Evolutionary conservation across 2,888 invertebrate species (phyloP).

Genomic region (Trisateles emortualis): DNA sequence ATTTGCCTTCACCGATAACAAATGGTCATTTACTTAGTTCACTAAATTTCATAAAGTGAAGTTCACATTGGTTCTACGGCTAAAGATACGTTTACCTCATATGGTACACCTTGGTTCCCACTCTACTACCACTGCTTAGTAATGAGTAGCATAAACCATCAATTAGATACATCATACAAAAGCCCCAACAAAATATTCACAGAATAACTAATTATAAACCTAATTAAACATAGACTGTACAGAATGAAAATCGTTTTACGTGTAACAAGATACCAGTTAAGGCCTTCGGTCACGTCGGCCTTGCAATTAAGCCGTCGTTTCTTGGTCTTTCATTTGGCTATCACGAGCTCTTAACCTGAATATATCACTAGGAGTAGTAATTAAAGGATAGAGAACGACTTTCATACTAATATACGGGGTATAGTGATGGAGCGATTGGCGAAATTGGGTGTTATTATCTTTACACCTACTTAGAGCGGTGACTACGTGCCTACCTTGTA

Average conservation of each 20-base stretch:
- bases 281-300: conserved; percentile 59
- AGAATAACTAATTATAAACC: conserved; percentile 15
- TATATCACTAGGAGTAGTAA: conserved; percentile 68
- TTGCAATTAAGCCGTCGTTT: conserved; percentile 68
- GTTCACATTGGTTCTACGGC: too few relatives aligned
- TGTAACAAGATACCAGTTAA: conserved; percentile 54
- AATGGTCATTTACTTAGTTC: too few relatives aligned
- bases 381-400: conserved; percentile 56
- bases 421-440: conserved; percentile 4
- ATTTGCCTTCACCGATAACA: too few relatives aligned
- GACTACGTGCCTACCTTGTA: neutral
- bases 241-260: conserved; percentile 47
- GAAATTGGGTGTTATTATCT: neutral
- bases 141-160: neutral
- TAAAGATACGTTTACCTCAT: too few relatives aligned
- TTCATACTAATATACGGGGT: conserved; percentile 23
- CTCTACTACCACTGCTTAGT: too few relatives aligned
- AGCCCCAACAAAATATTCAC: neutral
- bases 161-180: neutral
- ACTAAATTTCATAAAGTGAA: too few relatives aligned
- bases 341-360: conserved; percentile 72
- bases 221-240: conserved; percentile 35
- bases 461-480: neutral
- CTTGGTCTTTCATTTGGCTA: conserved; percentile 74
- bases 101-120: too few relatives aligned